Base-by-base conservation (phyloP, 2,113 vertebrate genomes). In the Hypanus sabinus region DNA sequence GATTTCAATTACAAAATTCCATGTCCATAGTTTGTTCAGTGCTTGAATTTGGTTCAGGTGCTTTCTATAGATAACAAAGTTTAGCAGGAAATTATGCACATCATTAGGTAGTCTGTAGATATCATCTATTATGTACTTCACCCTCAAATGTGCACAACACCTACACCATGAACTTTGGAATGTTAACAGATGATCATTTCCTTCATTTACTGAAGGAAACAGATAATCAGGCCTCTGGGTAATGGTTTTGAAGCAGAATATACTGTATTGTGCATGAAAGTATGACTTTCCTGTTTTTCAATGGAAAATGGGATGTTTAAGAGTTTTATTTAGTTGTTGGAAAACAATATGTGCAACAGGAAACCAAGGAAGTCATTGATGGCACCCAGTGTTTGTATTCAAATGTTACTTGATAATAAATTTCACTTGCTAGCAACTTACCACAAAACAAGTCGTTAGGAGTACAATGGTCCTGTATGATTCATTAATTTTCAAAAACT, bases 281-380 rank as follows among this genome's bases (percentile, higher is more conserved):
- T 73, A 36, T 12, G 38, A 93, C 24, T 75, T 91, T 93, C 91
- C 91, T 93, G 91, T 93, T 93, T 38, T 71, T 73, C 22, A 30
- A 20, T 46, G 70, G 38, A 24, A 73, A 93, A 71, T 16, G 36
- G 68, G 71, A 46, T 68, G 46, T 27, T 0, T 71, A 68, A 38
- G n/a, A 38, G 36, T 93, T 46, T 93, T 73, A 73, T 36, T 22
- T 71, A 46, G 36, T 11, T 71, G 46, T 27, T 75, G 33, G 36
- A 93, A 27, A 73, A 12, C 3, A 46, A 46, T 46, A 55, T 93
- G 36, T 73, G 36, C 36, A 73, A 24, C 33, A 70, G 65, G 33
- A 46, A 93, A 93, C 68, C 36, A 75, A 11, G 91, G 70, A 93
- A 75, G 36, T 92, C 30, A 93, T 73, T 46, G 20, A 71, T 71